Evolutionary conservation across 2,797 vertebrate genomes (phyloP), one percentile per base, ranked within the genome.

Genomic region (Alosa sapidissima): DNA sequence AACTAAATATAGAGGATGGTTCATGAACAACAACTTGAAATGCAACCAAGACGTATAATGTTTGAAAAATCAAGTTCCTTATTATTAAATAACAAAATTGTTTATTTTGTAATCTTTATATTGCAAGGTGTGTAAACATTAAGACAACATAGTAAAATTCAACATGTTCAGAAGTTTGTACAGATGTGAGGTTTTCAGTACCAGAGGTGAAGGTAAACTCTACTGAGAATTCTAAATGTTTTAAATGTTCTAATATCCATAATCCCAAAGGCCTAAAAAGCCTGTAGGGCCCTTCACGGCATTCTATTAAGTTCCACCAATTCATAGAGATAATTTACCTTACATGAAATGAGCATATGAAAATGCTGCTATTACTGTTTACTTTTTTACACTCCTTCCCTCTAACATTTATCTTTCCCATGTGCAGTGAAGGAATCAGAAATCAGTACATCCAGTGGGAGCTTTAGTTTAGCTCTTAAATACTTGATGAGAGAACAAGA

Each of bases 391-490:
- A 62, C n/a, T 24, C 58, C n/a, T 5, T 24, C 6, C 19, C 21
- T 24, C 58, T 62, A 10, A n/a, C 55, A 58, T 58, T 52, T 52
- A 1, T 58, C 5, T 55, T 14, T 75, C 11, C 16, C 16, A 78
- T 47, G 41, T 47, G 19, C 72, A 78, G 41, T 47, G 41, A 78
- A 78, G 41, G 72, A 21, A 47, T 78, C 72, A 78, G 72, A 16
- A 78, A 78, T 78, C 72, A 78, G 72, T 19, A 47, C 21, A 21
- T 78, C 72, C 41, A 72, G 28, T 14, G 65, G 65, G 65, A 47
- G 36, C 72, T 47, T 78, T 78, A 78, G 33, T 72, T 78, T 47
- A 7, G 36, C 16, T 78, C 72, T 45, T 78, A 78, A 78, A 78
- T 78, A 45, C 41, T 78, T 45, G 41, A 78, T 78, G 16, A 45